These are phyloP conservation scores for Lithosia quadra DNA, from an alignment of 2,888 invertebrate genomes.

Conservation along the genomic window DNA sequence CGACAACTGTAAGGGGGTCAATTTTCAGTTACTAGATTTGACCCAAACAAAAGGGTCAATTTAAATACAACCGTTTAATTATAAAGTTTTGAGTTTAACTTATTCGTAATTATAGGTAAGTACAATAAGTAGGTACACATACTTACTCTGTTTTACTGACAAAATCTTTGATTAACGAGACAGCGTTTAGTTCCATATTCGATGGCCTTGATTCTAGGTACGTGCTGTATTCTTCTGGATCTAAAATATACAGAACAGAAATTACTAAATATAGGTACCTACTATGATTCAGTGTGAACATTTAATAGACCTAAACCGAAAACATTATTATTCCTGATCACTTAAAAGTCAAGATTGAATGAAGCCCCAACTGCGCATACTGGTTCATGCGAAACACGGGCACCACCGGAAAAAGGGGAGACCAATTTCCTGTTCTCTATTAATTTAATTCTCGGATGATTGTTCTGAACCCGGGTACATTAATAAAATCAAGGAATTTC, in stretches of 20 bases:
- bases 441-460: neutral
- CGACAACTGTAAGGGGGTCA: too few species aligned
- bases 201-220: constrained; percentile 89
- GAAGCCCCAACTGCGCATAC: neutral
- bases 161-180: constrained; percentile 86
- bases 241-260: constrained; percentile 52
- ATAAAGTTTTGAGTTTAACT: too few species aligned
- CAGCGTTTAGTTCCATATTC: constrained; percentile 89
- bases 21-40: too few species aligned
- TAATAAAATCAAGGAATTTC: too few species aligned
- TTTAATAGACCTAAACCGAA: neutral
- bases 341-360: too few species aligned
- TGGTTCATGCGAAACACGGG: too few species aligned
- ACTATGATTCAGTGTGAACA: neutral
- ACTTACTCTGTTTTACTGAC: constrained; percentile 86
- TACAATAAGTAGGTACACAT: neutral
- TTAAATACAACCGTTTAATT: too few species aligned
- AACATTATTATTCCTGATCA: too few species aligned
- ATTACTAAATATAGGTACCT: neutral
- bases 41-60: too few species aligned
- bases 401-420: too few species aligned
- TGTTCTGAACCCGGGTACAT: neutral
- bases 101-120: neutral
- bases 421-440: too few species aligned
- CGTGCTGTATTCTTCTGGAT: constrained; percentile 88